Evolutionary conservation across 2,888 invertebrate genomes (phyloP), one percentile per base, ranked within the genome.

Genomic region (Heliconius ethilla): DNA sequence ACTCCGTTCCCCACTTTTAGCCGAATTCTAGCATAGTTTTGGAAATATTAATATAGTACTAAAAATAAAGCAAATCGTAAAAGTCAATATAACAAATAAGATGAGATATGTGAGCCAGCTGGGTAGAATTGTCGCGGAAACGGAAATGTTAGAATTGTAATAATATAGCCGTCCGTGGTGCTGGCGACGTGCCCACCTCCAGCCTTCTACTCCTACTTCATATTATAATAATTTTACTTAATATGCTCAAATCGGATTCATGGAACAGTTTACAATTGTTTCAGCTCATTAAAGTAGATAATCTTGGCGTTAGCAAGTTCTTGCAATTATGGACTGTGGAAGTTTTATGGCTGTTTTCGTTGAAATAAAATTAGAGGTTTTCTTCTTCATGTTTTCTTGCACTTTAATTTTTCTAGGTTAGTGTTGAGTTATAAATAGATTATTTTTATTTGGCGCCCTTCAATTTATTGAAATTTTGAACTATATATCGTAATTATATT

Each of bases 151-250:
- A 66, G 77, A 59, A 51, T 33, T 55, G 76, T 51, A 73, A 73
- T 77, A 77, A 73, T 77, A 73, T 73, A 59, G 72, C 72, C 37
- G 66, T 72, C 18, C 76, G 51, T 55, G 11, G 51, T 67, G 72
- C 66, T 78, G 78, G 78, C 78, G 75, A 63, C 72, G 78, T 76
- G 75, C 78, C 78, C 76, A 62, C 67, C 40, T 51, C 7, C 33
- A 6, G 6, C 33, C 29, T 33, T 7, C 33, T 33, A 33, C 33
- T 33, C 67, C 37, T 67, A 75, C 62, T 67, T 72, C 67, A 75
- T 72, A 72, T 76, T 78, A 67, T 78, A 76, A 78, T 78, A 29
- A 76, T 78, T 73, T 78, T 65, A 74, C 74, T 29, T 76, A 78
- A 76, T 78, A 75, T 73, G 62, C 66, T 75, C 25, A 22, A 72